These are phyloP conservation scores for Aphrophora alni DNA, from an alignment of 2,888 invertebrate genomes.

Conservation along the genomic window DNA sequence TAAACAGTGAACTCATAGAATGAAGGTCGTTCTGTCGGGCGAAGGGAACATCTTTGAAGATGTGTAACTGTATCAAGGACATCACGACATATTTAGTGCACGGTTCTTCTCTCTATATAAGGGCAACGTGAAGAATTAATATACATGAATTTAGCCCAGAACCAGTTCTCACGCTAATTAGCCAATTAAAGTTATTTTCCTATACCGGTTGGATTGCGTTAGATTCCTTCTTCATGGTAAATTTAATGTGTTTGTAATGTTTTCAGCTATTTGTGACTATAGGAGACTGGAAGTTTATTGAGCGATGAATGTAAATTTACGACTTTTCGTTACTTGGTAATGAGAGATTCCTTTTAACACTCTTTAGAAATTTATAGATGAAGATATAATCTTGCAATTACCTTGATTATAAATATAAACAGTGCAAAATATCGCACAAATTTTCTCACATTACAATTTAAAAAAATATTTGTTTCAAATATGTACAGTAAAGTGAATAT, in stretches of 20 bases:
- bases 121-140: background rate
- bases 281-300: background rate
- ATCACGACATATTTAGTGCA: background rate
- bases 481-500: too few relatives aligned
- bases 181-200: background rate
- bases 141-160: background rate
- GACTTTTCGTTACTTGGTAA: too few relatives aligned
- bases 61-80: background rate
- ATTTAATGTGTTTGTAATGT: too few relatives aligned
- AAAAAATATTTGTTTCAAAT: too few relatives aligned
- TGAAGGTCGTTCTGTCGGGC: background rate
- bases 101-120: background rate
- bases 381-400: too few relatives aligned
- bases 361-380: too few relatives aligned
- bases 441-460: too few relatives aligned
- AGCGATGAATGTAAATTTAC: too few relatives aligned
- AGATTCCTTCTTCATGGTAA: background rate
- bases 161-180: background rate
- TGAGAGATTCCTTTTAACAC: too few relatives aligned
- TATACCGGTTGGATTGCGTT: background rate
- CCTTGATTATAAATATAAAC: too few relatives aligned
- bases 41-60: slow-evolving; percentile 6
- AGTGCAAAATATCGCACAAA: too few relatives aligned
- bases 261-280: background rate
- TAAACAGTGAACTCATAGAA: background rate